Conservation (phyloP, 2,113 vertebrate species). For the Drymodes brunneopygia region DNA sequence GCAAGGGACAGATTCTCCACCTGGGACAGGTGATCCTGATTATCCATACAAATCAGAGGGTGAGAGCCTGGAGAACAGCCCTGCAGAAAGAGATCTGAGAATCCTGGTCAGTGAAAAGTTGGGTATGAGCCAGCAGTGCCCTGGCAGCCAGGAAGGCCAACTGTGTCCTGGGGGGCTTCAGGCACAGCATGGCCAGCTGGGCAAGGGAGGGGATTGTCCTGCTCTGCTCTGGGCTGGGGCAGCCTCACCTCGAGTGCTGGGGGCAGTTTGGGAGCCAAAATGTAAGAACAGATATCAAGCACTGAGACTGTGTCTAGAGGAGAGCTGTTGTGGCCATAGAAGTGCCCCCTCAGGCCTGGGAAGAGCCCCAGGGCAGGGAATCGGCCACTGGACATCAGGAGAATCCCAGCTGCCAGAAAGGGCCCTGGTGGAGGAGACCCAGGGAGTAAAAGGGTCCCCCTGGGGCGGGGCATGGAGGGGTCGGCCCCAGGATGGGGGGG, state of each 20-base stretch:
- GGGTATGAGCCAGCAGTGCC: not conserved
- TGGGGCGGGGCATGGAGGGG: no score
- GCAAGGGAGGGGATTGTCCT: not conserved
- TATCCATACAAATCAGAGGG: not conserved
- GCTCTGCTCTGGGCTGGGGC: accelerated
- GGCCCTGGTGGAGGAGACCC: no score
- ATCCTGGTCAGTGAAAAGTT: not conserved
- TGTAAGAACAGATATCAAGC: not conserved
- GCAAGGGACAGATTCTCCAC: not conserved
- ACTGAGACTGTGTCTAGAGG: not conserved
- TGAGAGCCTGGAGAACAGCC: not conserved
- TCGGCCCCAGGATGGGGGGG: no score
- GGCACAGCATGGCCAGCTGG: accelerated
- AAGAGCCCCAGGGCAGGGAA: no score
- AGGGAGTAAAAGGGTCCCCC: no score
- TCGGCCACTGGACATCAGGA: no score
- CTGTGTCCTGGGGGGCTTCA: accelerated
- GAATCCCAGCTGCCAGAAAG: no score
- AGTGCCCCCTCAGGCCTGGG: no score
- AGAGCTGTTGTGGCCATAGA: no score
- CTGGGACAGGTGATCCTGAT: not conserved
- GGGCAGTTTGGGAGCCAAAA: accelerated
- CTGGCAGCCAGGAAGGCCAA: not conserved
- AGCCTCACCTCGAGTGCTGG: accelerated
- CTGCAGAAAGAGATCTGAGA: not conserved